A percentile compares a stretch with the other conserved stretches of the same genome.
phyloP scores from a whole-genome alignment of 1,140 invertebrate species.

The Drosophila jambulina region DNA sequence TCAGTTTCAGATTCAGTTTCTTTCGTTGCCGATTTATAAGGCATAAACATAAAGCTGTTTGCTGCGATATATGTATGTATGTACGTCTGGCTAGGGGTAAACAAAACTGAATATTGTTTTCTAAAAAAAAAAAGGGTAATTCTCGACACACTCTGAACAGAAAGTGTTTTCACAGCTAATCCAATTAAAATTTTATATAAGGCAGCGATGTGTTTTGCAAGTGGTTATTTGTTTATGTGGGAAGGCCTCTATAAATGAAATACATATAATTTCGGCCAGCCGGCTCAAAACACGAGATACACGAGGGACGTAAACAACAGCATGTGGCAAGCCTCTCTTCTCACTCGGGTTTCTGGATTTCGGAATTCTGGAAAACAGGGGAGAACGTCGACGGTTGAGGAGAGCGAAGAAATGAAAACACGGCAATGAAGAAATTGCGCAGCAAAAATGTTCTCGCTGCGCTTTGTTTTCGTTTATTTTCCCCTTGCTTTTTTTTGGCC shows the following conservation, averaged over 20 bases:
- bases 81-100: slow-evolving; percentile 8
- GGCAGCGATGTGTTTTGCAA: slow-evolving; percentile 23
- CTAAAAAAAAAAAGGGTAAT: background rate
- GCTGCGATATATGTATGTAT: slow-evolving; percentile 3
- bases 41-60: slow-evolving; percentile 23
- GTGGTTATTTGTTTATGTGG: slow-evolving; percentile 18
- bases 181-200: slow-evolving; percentile 37
- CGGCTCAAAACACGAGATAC: slow-evolving; percentile 25
- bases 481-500: slow-evolving; percentile 34
- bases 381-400: background rate
- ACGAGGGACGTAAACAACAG: slow-evolving; percentile 22
- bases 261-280: slow-evolving; percentile 12
- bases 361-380: slow-evolving; percentile 22
- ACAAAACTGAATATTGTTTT: slow-evolving; percentile 9
- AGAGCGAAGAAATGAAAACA: slow-evolving; percentile 35
- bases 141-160: background rate
- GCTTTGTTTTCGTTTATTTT: slow-evolving; percentile 46
- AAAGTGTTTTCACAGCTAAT: slow-evolving; percentile 46
- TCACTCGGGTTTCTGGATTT: slow-evolving; percentile 13
- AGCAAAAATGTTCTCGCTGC: slow-evolving; percentile 54
- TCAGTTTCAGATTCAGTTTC: slow-evolving; percentile 64
- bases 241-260: slow-evolving; percentile 1
- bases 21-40: slow-evolving; percentile 11
- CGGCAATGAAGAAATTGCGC: slow-evolving; percentile 71
- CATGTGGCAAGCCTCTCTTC: slow-evolving; percentile 18